Evolutionary conservation across 2,797 vertebrate genomes (phyloP), one percentile per base, ranked within the genome.

Genomic region (Characodon lateralis): DNA sequence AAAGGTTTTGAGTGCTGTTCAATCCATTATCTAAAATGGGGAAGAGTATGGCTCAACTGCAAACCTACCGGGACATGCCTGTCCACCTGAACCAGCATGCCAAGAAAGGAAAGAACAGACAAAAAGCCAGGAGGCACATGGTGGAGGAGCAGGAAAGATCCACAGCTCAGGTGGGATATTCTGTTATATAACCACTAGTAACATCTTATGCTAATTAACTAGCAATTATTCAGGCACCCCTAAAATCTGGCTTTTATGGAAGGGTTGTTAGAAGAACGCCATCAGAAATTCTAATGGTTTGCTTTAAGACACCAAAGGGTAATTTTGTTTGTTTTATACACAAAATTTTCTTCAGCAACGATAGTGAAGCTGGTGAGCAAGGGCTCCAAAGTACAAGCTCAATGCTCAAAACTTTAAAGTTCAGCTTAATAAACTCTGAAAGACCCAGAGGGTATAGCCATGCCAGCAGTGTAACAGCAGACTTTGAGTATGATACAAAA

Each of bases 391-490:
- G 84, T 81, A 73, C 76, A 78, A 80, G 86, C 74, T 77, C 51
- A 65, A 31, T 22, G 76, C 74, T 80, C 71, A 66, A 82, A 89
- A 85, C 82, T 91, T 92, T 89, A 93, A 92, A 92, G 90, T 92
- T 89, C 89, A 88, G 76, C 79, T 85, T 87, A 90, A 87, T 82
- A 91, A 91, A 93, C 86, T 92, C 88, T 89, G 89, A 93, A 91
- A 90, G 89, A 89, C 87, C 89, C 90, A 86, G 84, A 91, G 91
- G 93, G 91, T 73, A 86, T 74, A 89, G 82, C 85, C 87, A 84
- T 83, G 87, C 84, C 83, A 87, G 89, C 48, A 88, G 81, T 84
- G 78, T 76, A 90, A 92, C 87, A 87, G 89, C 71, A 79, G 85
- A 80, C 84, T 83, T 86, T 72, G 90, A 93, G 91, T 84, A 78